Evolutionary conservation across 2,113 vertebrate genomes (phyloP).

Genomic region (Saguinus midas): DNA sequence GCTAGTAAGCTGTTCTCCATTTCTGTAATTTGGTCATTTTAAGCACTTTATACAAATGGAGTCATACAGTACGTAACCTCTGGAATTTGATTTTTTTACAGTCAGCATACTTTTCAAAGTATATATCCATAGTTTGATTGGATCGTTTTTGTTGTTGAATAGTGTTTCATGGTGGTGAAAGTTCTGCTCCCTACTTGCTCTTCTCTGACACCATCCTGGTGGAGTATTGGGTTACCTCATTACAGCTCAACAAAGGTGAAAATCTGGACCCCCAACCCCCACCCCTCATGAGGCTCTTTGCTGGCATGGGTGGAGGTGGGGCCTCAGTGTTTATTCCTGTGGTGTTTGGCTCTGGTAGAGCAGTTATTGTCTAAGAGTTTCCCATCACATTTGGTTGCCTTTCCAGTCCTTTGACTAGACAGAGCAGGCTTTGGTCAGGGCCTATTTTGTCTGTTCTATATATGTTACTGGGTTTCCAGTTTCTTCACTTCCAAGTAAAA

Average conservation of each 20-base stretch:
- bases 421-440: neutral
- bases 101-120: neutral
- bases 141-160: neutral
- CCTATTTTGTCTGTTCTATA: neutral
- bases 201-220: neutral
- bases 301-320: neutral
- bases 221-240: neutral
- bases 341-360: neutral
- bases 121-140: neutral
- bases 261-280: neutral
- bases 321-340: neutral
- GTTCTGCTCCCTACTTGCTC: neutral
- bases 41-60: neutral
- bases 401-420: neutral
- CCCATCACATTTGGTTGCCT: rapidly evolving
- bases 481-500: neutral
- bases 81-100: neutral
- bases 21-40: neutral
- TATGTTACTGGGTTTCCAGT: neutral
- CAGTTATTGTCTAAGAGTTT: neutral
- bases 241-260: neutral
- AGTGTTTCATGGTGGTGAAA: neutral
- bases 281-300: too few species aligned
- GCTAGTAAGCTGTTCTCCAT: neutral
- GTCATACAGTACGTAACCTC: neutral